Evolutionary conservation across 2,888 invertebrate genomes (phyloP).

Genomic region (Lasioglossum vierecki): DNA sequence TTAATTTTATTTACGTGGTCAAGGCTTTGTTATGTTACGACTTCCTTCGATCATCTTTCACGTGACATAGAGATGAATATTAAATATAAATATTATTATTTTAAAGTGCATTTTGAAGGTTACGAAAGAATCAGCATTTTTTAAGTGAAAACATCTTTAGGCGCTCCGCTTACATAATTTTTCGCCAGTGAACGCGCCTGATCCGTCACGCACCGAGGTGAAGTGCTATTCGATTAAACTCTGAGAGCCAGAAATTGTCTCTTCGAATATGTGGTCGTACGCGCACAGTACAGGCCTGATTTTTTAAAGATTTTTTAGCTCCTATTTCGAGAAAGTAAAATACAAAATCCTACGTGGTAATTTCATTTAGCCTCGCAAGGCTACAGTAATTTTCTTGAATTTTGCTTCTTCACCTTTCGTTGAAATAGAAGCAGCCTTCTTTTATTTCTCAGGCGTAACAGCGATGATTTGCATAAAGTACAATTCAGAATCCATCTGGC

Average conservation of each 20-base stretch:
- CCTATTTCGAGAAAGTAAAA: background rate
- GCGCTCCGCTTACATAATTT: no score
- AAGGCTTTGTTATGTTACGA: background rate
- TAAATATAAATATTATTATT: background rate
- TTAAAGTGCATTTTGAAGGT: background rate
- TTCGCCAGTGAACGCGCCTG: no score
- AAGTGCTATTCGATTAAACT: no score
- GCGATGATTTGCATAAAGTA: background rate
- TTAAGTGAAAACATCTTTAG: no score
- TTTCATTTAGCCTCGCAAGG: background rate
- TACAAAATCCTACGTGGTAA: background rate
- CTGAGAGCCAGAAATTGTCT: no score
- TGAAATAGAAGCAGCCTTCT: background rate
- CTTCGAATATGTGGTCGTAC: no score
- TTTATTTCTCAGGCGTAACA: background rate
- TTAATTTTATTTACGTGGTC: background rate
- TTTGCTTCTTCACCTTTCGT: background rate
- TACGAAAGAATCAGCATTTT: background rate
- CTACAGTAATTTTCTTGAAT: background rate
- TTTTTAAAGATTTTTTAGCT: background rate
- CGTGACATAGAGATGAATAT: no score
- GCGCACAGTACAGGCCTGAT: no score
- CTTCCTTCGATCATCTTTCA: background rate
- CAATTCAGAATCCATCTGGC: background rate
- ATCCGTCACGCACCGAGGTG: no score